A percentile compares a stretch with the other conserved stretches of the same genome.
Evolutionary conservation across 2,888 invertebrate genomes (phyloP).

Genomic region (Orthosia gothica): DNA sequence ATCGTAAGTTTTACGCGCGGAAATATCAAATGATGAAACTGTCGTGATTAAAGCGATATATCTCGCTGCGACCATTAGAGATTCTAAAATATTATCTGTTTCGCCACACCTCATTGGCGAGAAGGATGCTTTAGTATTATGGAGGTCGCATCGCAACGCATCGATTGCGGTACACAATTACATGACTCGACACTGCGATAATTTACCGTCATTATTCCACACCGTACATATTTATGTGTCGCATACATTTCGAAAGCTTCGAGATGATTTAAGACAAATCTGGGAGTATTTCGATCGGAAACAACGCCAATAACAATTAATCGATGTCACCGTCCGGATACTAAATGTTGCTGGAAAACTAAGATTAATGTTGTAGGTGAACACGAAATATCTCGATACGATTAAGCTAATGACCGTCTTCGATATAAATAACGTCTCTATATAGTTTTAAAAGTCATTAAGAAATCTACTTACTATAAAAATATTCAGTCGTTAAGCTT

Average conservation of each 20-base stretch:
- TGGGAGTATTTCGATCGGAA: conserved; percentile 66
- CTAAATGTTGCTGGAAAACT: conserved; percentile 60
- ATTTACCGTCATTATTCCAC: conserved; percentile 83
- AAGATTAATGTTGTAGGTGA: conserved; percentile 59
- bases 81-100: conserved; percentile 70
- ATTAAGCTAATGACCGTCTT: conserved; percentile 63
- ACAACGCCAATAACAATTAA: conserved; percentile 70
- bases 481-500: conserved; percentile 37
- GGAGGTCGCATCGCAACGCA: conserved; percentile 77
- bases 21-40: conserved; percentile 44
- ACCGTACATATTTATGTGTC: conserved; percentile 74
- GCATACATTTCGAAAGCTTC: conserved; percentile 72
- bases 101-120: conserved; percentile 71
- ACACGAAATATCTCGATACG: conserved; percentile 60
- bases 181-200: conserved; percentile 80
- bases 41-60: conserved; percentile 51
- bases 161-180: conserved; percentile 82
- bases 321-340: conserved; percentile 61
- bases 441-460: conserved; percentile 49
- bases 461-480: conserved; percentile 41
- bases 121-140: conserved; percentile 78
- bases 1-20: conserved; percentile 19
- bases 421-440: conserved; percentile 41
- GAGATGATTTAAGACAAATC: conserved; percentile 65
- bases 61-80: conserved; percentile 58